These are phyloP conservation scores for Caloenas nicobarica DNA, from an alignment of 2,113 vertebrate genomes.

Conservation along the genomic window DNA sequence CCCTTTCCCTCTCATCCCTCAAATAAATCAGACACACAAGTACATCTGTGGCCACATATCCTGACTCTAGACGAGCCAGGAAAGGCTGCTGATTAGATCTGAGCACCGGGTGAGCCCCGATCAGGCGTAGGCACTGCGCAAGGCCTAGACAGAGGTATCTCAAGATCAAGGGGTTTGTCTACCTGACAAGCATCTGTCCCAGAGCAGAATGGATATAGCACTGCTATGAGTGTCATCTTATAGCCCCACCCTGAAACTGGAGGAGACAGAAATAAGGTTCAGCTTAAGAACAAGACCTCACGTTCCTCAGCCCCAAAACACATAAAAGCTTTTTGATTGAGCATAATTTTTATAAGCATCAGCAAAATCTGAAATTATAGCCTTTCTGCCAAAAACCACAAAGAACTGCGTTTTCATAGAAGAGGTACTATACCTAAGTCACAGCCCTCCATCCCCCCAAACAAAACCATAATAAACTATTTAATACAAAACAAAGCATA, in stretches of 20 bases:
- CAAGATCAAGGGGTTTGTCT: background rate
- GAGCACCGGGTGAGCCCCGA: fast-evolving
- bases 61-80: background rate
- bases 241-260: fast-evolving
- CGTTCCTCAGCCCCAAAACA: background rate
- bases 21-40: background rate
- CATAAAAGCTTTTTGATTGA: constrained; percentile 13
- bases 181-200: background rate
- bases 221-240: background rate
- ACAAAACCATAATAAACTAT: background rate
- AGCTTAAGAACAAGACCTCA: background rate
- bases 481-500: background rate
- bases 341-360: background rate
- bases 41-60: background rate
- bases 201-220: background rate
- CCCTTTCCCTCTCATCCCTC: background rate
- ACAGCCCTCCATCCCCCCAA: background rate
- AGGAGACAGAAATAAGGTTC: background rate
- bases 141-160: background rate
- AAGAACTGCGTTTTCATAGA: background rate
- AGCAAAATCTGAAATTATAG: constrained; percentile 33
- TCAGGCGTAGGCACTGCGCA: background rate
- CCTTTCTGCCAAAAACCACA: background rate
- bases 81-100: background rate
- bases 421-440: background rate